These are phyloP conservation scores for Otis tarda DNA, from an alignment of 2,113 vertebrate species.

Conservation along the genomic window DNA sequence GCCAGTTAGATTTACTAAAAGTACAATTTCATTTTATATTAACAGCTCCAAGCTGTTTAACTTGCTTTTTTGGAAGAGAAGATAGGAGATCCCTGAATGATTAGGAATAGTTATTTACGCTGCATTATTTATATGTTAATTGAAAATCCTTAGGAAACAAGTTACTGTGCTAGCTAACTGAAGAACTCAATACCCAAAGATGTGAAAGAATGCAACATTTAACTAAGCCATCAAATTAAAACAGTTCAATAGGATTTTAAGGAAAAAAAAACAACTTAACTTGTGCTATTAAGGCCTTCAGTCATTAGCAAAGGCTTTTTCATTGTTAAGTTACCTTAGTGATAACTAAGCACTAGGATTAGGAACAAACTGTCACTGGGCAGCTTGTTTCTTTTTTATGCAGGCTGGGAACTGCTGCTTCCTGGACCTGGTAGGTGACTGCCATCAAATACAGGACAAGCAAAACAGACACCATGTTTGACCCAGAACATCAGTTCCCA, in stretches of 20 bases:
- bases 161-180: not conserved
- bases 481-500: not conserved
- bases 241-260: not conserved
- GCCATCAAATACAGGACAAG: not conserved
- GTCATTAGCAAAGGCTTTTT: not conserved
- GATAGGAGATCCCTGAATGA: not conserved
- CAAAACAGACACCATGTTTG: not conserved
- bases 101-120: not conserved
- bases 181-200: not conserved
- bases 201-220: not conserved
- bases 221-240: not conserved
- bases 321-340: not conserved
- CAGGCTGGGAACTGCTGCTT: not conserved
- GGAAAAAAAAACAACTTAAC: not conserved
- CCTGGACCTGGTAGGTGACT: not conserved
- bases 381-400: not conserved
- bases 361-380: not conserved
- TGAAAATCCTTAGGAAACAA: not conserved
- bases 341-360: not conserved
- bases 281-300: not conserved
- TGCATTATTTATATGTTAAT: not conserved
- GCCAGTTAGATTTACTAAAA: not conserved
- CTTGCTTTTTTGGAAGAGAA: not conserved
- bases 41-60: not conserved
- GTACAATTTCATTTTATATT: not conserved